Evolutionary conservation across 2,113 vertebrate genomes (phyloP).

Genomic region (Bostrychus sinensis): DNA sequence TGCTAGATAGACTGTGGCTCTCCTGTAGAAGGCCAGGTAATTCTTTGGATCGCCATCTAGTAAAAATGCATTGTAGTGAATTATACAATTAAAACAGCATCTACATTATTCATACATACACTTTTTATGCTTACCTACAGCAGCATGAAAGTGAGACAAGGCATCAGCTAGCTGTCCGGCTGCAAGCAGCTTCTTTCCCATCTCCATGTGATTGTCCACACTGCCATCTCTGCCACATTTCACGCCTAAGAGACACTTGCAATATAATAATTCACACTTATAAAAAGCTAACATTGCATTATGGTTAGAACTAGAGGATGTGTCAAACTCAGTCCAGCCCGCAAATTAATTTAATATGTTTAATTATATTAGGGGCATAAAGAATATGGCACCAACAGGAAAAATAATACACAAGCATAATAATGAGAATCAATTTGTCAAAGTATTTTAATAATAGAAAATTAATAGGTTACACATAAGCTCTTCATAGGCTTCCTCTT

Average conservation of each 20-base stretch:
- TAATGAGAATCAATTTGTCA: too few species aligned
- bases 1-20: conserved; percentile 96
- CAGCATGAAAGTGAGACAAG: conserved; percentile 95
- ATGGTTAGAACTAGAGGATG: too few species aligned
- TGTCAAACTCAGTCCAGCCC: too few species aligned
- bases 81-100: not conserved
- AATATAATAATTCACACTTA: not conserved
- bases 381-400: too few species aligned
- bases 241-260: conserved; percentile 81
- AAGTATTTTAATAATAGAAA: too few species aligned
- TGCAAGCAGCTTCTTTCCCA: conserved; percentile 97
- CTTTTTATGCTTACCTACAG: conserved; percentile 86
- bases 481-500: too few species aligned
- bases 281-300: not conserved
- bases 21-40: conserved; percentile 95
- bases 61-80: not conserved
- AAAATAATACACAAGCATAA: too few species aligned
- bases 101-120: not conserved
- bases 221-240: conserved; percentile 90
- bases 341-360: too few species aligned
- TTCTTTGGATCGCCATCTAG: conserved; percentile 95
- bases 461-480: too few species aligned
- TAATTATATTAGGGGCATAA: too few species aligned
- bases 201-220: conserved; percentile 95
- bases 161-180: conserved; percentile 97